Conservation (phyloP, 2,888 invertebrate genomes). For the Drosophila pullipes region DNA sequence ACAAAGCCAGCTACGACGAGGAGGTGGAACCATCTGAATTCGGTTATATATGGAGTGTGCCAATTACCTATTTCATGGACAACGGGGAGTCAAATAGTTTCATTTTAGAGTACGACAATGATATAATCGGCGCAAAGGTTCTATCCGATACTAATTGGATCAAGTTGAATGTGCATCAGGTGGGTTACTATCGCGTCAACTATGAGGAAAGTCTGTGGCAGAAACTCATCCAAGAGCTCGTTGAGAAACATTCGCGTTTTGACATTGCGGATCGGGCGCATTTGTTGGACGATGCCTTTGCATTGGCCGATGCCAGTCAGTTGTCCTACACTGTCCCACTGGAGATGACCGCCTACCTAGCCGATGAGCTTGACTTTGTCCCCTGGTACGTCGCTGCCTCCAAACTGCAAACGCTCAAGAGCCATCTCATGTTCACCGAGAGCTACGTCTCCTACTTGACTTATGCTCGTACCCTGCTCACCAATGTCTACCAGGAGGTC, state of each 20-base stretch:
- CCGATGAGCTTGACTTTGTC: conserved; percentile 88
- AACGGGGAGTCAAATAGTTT: too few species aligned
- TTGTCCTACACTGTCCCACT: conserved; percentile 89
- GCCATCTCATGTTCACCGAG: conserved; percentile 86
- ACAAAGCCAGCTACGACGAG: conserved; percentile 87
- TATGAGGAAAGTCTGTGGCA: conserved; percentile 90
- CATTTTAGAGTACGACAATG: too few species aligned
- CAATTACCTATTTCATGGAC: conserved; percentile 90
- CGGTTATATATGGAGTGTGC: conserved; percentile 92
- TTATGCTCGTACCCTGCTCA: conserved; percentile 88
- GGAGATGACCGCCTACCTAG: conserved; percentile 89
- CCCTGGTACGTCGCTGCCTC: conserved; percentile 91
- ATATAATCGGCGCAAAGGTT: too few species aligned
- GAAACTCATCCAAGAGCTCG: conserved; percentile 80
- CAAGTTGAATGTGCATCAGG: conserved; percentile 93
- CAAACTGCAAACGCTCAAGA: conserved; percentile 86
- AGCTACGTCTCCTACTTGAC: conserved; percentile 87
- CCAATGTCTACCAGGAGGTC: conserved; percentile 87
- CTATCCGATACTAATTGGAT: conserved; percentile 87
- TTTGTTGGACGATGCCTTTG: conserved; percentile 92
- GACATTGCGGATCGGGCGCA: conserved; percentile 90
- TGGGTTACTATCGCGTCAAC: conserved; percentile 95
- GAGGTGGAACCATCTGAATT: conserved; percentile 85
- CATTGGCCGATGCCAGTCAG: conserved; percentile 90
- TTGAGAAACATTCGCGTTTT: conserved; percentile 79